Conservation (phyloP, 2,888 invertebrate species). For the Ditylenchus weischeri region DNA sequence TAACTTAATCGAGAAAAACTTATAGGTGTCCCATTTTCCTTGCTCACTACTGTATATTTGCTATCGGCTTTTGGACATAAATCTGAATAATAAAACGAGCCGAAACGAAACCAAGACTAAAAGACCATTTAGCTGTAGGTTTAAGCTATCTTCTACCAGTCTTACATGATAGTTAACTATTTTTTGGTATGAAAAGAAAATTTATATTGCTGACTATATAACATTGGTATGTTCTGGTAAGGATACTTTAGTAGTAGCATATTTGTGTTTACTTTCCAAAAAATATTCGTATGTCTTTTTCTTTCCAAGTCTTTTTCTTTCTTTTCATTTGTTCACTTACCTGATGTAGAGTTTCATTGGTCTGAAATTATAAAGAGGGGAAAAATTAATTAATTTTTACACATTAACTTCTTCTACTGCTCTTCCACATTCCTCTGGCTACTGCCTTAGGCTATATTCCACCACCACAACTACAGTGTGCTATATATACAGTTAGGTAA, state of each 20-base stretch:
- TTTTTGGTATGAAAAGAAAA: no score
- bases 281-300: not conserved
- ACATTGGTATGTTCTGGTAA: not conserved
- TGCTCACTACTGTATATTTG: no score
- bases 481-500: not conserved
- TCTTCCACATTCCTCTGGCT: not conserved
- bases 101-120: not conserved
- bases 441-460: conserved; percentile 6
- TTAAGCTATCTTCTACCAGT: not conserved
- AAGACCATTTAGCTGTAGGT: not conserved
- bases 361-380: conserved; percentile 32
- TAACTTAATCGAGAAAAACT: no score
- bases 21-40: no score
- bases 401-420: not conserved
- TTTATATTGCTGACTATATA: no score
- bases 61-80: not conserved
- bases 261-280: no score
- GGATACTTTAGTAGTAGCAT: not conserved
- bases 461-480: conserved; percentile 4
- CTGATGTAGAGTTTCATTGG: conserved; percentile 51
- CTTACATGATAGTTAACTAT: not conserved
- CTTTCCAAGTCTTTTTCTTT: no score
- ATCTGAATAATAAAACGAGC: not conserved
- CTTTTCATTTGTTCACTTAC: conserved; percentile 39
- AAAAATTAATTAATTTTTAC: conserved; percentile 6